Evolutionary conservation across 2,113 vertebrate genomes (phyloP), one percentile per base, ranked within the genome.

Genomic region (Phoenicopterus ruber): DNA sequence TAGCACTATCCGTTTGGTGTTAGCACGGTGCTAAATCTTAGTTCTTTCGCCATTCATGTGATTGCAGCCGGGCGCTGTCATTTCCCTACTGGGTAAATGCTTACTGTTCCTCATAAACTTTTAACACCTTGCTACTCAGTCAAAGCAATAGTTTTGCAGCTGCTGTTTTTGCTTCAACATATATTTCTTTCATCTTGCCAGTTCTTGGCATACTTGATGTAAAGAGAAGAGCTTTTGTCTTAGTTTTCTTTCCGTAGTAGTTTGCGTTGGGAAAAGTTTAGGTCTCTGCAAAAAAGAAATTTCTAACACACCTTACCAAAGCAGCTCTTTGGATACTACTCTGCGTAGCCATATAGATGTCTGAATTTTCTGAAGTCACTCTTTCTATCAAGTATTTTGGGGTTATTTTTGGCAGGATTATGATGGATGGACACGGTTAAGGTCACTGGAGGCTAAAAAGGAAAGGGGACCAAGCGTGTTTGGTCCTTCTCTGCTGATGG

Each of bases 11-110:
- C 6, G 0, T 67, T 74, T 66, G n/a, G 44, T 65, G 40, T 58
- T 49, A 85, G 65, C 38, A 61, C 4, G 0, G 18, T 32, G 24
- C 52, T 73, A 81, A 74, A 85, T 66, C 57, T 55, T 47, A 22
- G 6, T 40, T 82, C 17, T 71, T 81, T n/a, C 2, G 0, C 82
- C 52, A 55, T 70, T 77, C 4, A 1, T 42, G 21, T 12, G 17
- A 59, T 4, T 85, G 28, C 26, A 80, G 72, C 40, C 6, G 0
- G 24, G 29, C 0, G 0, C 20, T 85, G 11, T 59, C 59, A 66
- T 52, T 87, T 93, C 69, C 38, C 57, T 65, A 15, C 36, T 16
- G 6, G 1, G 40, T 52, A 77, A 80, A 69, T 7, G 17, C 32
- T 89, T 31, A 32, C 29, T 3, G 0, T 22, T 91, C 63, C 42